Base-by-base conservation (phyloP, 2,797 vertebrate genomes). In the Sciaenops ocellatus region DNA sequence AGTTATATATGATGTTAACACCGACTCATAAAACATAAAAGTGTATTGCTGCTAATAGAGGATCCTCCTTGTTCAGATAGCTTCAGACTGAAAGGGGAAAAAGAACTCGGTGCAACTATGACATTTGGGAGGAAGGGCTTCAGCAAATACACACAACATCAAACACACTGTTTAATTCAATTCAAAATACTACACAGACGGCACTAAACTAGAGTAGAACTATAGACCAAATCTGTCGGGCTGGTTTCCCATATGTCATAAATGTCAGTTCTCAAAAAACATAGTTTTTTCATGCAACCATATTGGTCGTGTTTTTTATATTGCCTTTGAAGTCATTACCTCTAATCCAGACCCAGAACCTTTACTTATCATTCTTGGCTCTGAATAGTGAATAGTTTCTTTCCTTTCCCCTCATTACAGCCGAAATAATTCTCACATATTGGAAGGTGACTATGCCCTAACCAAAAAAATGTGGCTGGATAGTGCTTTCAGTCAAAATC, bases 111-210 rank as follows among this genome's bases (percentile, higher is more conserved):
- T 56, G 5, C 24, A 59, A 16, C 13, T 30, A 16, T 65, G 46
- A 64, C 57, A 78, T 59, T 72, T 44, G 38, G 30, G 17, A 59
- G 52, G 18, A 72, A 26, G 24, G 38, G 62, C 38, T 66, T 78
- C 54, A 26, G 13, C 55, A 59, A 11, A 47, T 18, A 57, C 15
- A 46, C 34, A 52, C 47, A 65, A 56, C 48, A 54, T 67, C 55
- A 67, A 66, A 64, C 20, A 57, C 26, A 30, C 56, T 24, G 10
- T 50, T 68, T 63, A 62, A 20, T 73, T 62, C 15, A 22, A 56
- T 41, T 73, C 15, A 54, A 50, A 48, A 62, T 28, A 55, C 28
- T 47, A 46, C 47, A 46, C 54, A 51, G 13, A 44, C 4, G 10
- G 30, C 13, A 28, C n/a, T 28, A 16, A 67, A 61, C 47, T 38